These are phyloP conservation scores for Acromyrmex heyeri DNA, from an alignment of 1,140 invertebrate genomes.

Conservation along the genomic window DNA sequence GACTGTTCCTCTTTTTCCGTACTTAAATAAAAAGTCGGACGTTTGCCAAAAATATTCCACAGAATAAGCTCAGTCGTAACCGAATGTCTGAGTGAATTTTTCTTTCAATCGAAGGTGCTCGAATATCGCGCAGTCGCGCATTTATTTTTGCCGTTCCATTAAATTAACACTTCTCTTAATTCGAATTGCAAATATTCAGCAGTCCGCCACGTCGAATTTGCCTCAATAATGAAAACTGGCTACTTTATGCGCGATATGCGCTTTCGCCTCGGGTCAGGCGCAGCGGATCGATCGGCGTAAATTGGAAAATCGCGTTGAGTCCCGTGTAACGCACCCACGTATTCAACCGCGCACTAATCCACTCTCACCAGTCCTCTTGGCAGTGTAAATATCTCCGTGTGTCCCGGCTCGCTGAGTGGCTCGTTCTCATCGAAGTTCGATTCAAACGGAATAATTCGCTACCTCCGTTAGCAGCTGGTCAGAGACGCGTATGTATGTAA, in stretches of 20 bases:
- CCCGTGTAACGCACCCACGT: constrained; percentile 50
- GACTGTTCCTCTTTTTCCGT: too few species aligned
- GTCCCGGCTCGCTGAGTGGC: constrained; percentile 44
- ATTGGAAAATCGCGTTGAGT: constrained; percentile 64
- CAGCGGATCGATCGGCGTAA: constrained; percentile 49
- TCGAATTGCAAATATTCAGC: constrained; percentile 55
- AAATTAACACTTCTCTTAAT: constrained; percentile 45
- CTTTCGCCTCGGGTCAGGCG: constrained; percentile 33
- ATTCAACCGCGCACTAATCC: constrained; percentile 62
- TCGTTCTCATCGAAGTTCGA: constrained; percentile 72
- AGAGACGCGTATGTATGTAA: constrained; percentile 19
- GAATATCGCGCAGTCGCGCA: constrained; percentile 24
- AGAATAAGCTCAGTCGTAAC: background rate
- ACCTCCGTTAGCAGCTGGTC: constrained; percentile 43
- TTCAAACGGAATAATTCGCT: constrained; percentile 72
- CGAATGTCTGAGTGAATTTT: background rate
- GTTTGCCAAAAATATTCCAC: constrained; percentile 26
- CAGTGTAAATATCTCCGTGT: constrained; percentile 73
- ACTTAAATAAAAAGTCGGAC: background rate
- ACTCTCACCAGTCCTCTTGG: constrained; percentile 20
- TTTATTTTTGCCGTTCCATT: constrained; percentile 48
- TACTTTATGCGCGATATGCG: constrained; percentile 62
- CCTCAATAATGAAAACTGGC: constrained; percentile 62
- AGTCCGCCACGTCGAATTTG: constrained; percentile 38
- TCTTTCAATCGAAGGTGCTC: background rate